Percentiles rank a stretch among this genome's conserved stretches.
Evolutionary conservation across 2,797 vertebrate genomes (phyloP).

Genomic region (Karalla daura): DNA sequence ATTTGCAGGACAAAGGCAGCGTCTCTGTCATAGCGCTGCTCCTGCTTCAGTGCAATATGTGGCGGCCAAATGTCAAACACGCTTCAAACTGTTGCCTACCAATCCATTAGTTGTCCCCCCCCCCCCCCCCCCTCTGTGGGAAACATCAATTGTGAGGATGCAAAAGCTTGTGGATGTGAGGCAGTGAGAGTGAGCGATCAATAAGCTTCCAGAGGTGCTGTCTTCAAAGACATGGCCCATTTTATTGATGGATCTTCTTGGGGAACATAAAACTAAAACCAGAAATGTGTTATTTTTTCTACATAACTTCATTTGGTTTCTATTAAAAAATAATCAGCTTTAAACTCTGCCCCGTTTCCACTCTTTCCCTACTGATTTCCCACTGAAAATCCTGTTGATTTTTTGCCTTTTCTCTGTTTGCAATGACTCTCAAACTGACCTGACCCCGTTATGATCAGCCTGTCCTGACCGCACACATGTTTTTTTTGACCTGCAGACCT

Average conservation of each 20-base stretch:
- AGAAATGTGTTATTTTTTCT: neutral
- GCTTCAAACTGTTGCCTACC: conserved; percentile 31
- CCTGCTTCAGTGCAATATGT: conserved; percentile 4
- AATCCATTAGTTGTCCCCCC: conserved; percentile 21
- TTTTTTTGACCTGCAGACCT: conserved; percentile 36
- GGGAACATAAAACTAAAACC: neutral
- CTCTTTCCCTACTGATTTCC: neutral
- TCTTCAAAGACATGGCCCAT: conserved; percentile 15
- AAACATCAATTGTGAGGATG: conserved; percentile 51
- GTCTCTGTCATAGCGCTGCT: conserved; percentile 21
- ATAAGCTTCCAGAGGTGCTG: conserved; percentile 36
- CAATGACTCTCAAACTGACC: conserved; percentile 17
- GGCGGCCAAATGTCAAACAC: conserved; percentile 52
- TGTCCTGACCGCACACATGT: conserved; percentile 25
- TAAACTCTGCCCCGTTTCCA: neutral
- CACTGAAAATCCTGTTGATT: neutral
- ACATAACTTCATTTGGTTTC: neutral
- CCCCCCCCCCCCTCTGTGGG: conserved; percentile 24
- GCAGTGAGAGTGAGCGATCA: conserved; percentile 35
- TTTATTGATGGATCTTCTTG: conserved; percentile 9
- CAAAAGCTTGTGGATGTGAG: conserved; percentile 6
- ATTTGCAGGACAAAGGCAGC: conserved; percentile 62
- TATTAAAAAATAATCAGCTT: neutral
- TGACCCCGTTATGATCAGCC: conserved; percentile 38
- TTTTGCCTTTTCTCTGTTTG: neutral